Conservation (phyloP, 2,797 vertebrate genomes). For the Sternotherus odoratus region DNA sequence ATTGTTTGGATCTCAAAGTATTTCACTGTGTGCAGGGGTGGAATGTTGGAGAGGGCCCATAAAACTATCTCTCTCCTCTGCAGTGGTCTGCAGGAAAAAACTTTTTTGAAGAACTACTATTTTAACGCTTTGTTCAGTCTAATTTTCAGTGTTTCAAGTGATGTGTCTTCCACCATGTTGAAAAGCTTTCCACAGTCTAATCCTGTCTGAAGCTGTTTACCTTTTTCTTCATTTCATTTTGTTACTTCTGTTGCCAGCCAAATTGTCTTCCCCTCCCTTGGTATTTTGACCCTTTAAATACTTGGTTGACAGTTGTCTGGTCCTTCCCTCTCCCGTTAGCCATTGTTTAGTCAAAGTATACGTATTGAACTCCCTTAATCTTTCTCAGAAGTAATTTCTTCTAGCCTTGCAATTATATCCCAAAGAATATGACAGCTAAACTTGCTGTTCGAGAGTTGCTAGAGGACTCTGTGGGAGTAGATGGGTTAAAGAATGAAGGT, state of each 20-base stretch:
- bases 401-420: neutral
- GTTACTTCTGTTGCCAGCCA: constrained; percentile 6
- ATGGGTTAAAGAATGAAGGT: neutral
- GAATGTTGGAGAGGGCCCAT: neutral
- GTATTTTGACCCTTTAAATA: neutral
- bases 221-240: constrained; percentile 26
- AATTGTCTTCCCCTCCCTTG: neutral
- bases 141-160: neutral
- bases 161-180: neutral
- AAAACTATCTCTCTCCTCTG: neutral
- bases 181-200: neutral
- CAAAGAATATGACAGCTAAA: neutral
- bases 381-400: neutral
- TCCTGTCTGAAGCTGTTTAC: constrained; percentile 19
- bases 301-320: neutral
- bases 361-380: neutral
- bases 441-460: neutral
- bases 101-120: neutral
- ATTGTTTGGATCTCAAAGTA: neutral
- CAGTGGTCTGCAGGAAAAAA: neutral
- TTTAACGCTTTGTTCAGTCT: neutral
- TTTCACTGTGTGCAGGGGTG: neutral
- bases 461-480: neutral
- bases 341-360: neutral
- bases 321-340: neutral